Evolutionary conservation across 2,888 invertebrate species (phyloP).

Genomic region (Lampropteryx suffumata): DNA sequence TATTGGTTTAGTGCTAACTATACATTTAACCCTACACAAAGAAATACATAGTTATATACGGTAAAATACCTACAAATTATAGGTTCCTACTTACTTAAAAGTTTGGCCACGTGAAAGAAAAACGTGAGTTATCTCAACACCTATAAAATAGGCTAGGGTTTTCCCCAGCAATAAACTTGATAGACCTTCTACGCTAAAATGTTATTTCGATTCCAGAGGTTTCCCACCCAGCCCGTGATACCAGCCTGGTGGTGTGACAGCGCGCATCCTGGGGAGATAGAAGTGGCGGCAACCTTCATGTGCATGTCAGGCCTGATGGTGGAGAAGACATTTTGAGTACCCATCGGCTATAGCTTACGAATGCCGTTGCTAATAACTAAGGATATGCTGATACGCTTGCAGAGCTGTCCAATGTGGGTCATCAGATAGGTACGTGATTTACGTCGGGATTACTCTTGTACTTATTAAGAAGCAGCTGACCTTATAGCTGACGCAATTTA

Average conservation of each 20-base stretch:
- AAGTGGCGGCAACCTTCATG: constrained; percentile 62
- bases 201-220: constrained; percentile 46
- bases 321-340: constrained; percentile 51
- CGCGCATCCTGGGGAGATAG: constrained; percentile 49
- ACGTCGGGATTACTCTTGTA: not conserved
- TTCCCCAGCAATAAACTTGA: not conserved
- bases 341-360: constrained; percentile 62
- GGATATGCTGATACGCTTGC: constrained; percentile 42
- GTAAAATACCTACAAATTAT: too few species aligned
- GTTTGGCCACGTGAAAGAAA: too few species aligned
- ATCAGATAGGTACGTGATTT: too few species aligned
- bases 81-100: too few species aligned
- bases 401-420: constrained; percentile 54
- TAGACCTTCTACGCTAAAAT: not conserved
- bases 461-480: not conserved
- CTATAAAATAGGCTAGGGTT: not conserved
- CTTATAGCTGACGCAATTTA: not conserved
- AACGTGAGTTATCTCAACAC: too few species aligned
- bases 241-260: constrained; percentile 60
- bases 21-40: too few species aligned
- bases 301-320: constrained; percentile 60
- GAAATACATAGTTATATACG: too few species aligned
- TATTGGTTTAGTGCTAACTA: too few species aligned
- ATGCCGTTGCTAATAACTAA: constrained; percentile 54
- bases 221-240: constrained; percentile 58